Percentiles rank a stretch among this genome's conserved stretches.
These are phyloP conservation scores for Hecatera dysodea DNA, from an alignment of 2,888 invertebrate genomes.

Conservation along the genomic window DNA sequence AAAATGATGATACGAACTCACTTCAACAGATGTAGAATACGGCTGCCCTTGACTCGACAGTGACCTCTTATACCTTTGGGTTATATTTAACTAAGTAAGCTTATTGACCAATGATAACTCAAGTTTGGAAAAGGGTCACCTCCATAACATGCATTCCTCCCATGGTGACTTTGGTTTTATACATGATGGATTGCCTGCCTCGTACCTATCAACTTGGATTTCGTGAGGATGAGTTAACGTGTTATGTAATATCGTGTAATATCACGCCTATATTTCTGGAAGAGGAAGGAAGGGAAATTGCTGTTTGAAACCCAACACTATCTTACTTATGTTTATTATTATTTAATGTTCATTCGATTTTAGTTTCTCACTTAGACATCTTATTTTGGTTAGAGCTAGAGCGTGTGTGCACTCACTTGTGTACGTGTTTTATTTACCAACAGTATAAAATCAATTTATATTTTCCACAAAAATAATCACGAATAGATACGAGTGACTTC, in stretches of 20 bases:
- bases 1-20: background rate
- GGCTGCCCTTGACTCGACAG: constrained; percentile 11
- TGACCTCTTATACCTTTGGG: constrained; percentile 20
- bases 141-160: constrained; percentile 33
- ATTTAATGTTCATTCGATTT: too few relatives aligned
- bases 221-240: background rate
- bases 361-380: background rate
- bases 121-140: constrained; percentile 39
- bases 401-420: too few relatives aligned
- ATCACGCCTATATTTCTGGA: background rate
- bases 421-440: too few relatives aligned
- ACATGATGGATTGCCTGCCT: constrained; percentile 37
- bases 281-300: background rate
- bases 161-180: constrained; percentile 11
- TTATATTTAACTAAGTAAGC: too few relatives aligned
- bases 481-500: too few relatives aligned
- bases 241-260: background rate
- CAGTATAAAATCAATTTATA: too few relatives aligned
- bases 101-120: constrained; percentile 6
- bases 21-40: background rate
- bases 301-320: background rate
- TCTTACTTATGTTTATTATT: background rate
- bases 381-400: too few relatives aligned
- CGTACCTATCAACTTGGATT: background rate
- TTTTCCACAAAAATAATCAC: too few relatives aligned